phyloP scores from a whole-genome alignment of 2,113 vertebrate genomes.

The Peromyscus polionotus region DNA sequence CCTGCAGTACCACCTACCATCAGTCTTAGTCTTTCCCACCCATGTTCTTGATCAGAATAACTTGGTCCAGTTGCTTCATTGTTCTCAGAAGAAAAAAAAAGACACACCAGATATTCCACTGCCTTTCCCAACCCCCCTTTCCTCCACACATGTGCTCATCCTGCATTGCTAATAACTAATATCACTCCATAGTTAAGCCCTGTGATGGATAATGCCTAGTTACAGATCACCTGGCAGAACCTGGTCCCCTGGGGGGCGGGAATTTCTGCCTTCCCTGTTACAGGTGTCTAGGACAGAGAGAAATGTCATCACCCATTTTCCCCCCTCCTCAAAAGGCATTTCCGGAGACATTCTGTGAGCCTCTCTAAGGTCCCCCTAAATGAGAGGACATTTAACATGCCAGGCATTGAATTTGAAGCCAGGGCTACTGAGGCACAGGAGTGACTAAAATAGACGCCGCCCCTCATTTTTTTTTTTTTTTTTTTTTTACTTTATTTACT shows the following conservation, averaged over 20 bases:
- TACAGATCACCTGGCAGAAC: background rate
- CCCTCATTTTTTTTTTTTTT: background rate
- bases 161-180: background rate
- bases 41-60: background rate
- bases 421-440: background rate
- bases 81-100: background rate
- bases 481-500: background rate
- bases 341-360: background rate
- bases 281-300: background rate
- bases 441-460: background rate
- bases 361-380: background rate
- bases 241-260: background rate
- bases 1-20: background rate
- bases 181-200: background rate
- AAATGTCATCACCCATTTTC: background rate
- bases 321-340: background rate
- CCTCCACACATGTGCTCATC: background rate
- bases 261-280: background rate
- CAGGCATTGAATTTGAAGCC: background rate
- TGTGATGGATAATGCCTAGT: background rate
- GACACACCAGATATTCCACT: background rate
- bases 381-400: background rate
- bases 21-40: background rate
- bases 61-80: background rate
- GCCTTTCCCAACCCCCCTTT: no score